Evolutionary conservation across 2,113 vertebrate species (phyloP), one percentile per base, ranked within the genome.

Genomic region (Baryphthengus martii): DNA sequence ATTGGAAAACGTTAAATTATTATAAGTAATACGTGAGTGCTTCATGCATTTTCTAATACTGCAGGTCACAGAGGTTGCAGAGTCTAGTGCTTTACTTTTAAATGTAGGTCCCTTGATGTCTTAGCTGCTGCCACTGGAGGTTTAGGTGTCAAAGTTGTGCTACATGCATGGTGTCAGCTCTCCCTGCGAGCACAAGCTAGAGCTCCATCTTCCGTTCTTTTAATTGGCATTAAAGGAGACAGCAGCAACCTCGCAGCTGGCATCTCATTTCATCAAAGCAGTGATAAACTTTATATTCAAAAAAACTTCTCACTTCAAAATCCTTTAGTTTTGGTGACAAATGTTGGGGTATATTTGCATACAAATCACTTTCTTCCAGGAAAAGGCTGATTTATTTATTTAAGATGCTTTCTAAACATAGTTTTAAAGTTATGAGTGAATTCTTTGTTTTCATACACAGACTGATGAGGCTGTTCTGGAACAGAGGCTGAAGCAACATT

Each of bases 391-490:
- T 61, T 93, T 45, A 11, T 26, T n/a, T 89, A 85, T 88, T 78
- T 71, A 93, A n/a, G n/a, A 93, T 81, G 79, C 39, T 88, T 93
- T 94, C 87, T 84, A 82, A 89, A 77, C 91, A 68, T 78, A 92
- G 90, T 93, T 97, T 93, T 90, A 94, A 93, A 95, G 83, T 91
- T 96, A 95, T 93, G 74, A 96, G 75, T 80, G 50, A 39, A 35
- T 76, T 93, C 87, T 97, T 81, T 96, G 90, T 96, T 97, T 97
- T 97, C 71, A 28, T 85, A 61, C 10, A 5, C 66, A 80, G 53
- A 72, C 83, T 96, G 94, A 97, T 98, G 96, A 97, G 94, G 77
- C 91, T 50, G 85, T 93, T 94, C 94, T 96, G 80, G 96, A 96
- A 89, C 89, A 88, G 86, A 55, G 68, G 49, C 66, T 93, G 95